Conservation (phyloP, 2,888 invertebrate genomes). For the Perizoma flavofasciatum region DNA sequence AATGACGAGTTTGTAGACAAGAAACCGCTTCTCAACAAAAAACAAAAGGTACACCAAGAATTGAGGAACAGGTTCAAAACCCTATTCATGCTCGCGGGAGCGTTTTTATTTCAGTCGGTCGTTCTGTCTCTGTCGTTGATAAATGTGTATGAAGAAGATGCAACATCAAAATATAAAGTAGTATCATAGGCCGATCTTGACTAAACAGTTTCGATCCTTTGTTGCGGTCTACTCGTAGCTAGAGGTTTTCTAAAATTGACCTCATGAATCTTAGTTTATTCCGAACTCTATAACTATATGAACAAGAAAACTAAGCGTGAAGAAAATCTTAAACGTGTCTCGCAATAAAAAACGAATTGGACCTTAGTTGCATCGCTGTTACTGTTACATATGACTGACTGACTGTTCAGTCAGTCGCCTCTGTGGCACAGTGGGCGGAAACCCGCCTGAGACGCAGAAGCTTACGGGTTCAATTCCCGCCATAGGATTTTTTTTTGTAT, state of each 20-base stretch:
- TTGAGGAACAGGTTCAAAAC: slow-evolving; percentile 60
- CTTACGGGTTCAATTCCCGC: too few relatives aligned
- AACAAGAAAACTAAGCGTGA: too few relatives aligned
- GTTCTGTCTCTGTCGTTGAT: slow-evolving; percentile 39
- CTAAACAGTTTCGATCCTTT: slow-evolving; percentile 35
- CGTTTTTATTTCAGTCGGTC: slow-evolving; percentile 43
- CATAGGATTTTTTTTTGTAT: too few relatives aligned
- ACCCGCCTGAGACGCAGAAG: too few relatives aligned
- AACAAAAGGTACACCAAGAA: slow-evolving; percentile 51
- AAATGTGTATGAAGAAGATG: slow-evolving; percentile 40
- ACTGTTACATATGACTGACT: too few relatives aligned
- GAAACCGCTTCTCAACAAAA: slow-evolving; percentile 51
- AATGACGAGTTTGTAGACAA: slow-evolving; percentile 35
- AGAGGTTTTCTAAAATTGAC: slow-evolving; percentile 3
- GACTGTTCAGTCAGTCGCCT: too few relatives aligned
- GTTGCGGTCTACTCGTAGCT: slow-evolving; percentile 65
- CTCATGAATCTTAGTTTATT: neutral
- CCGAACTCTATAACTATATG: too few relatives aligned
- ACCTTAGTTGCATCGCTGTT: too few relatives aligned
- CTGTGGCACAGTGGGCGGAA: too few relatives aligned
- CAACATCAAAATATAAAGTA: slow-evolving; percentile 30
- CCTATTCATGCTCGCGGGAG: slow-evolving; percentile 44
- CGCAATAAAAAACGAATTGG: too few relatives aligned
- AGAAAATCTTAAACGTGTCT: too few relatives aligned
- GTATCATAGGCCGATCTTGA: slow-evolving; percentile 37